Evolutionary conservation across 2,888 invertebrate species (phyloP).

Genomic region (Brenthis ino): DNA sequence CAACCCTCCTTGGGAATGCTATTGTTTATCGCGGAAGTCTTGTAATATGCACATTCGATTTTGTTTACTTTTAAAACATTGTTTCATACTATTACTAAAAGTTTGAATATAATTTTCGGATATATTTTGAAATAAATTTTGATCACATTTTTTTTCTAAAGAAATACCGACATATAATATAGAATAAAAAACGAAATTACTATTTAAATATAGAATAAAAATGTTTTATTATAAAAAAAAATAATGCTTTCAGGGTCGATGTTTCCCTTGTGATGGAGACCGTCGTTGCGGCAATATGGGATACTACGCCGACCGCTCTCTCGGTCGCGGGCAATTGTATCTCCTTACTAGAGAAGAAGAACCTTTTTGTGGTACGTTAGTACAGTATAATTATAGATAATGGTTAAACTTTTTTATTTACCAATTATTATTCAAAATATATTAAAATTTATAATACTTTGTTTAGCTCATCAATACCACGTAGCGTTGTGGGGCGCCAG

Average conservation of each 20-base stretch:
- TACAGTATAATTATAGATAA: background rate
- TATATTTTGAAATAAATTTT: too few relatives aligned
- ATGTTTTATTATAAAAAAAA: slow-evolving; percentile 33
- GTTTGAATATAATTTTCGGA: too few relatives aligned
- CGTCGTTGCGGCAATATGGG: slow-evolving; percentile 95
- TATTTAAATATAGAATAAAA: too few relatives aligned
- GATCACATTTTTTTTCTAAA: too few relatives aligned
- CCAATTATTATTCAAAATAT: background rate
- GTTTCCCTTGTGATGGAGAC: slow-evolving; percentile 77
- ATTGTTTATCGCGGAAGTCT: too few relatives aligned
- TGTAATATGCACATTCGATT: too few relatives aligned
- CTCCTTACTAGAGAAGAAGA: slow-evolving; percentile 94
- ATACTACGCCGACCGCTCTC: slow-evolving; percentile 93
- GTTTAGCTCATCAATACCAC: slow-evolving; percentile 92
- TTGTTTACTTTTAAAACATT: too few relatives aligned
- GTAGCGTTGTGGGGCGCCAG: slow-evolving; percentile 89
- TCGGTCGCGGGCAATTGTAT: slow-evolving; percentile 93
- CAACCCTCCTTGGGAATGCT: too few relatives aligned
- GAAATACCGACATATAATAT: too few relatives aligned
- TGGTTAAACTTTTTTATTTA: background rate
- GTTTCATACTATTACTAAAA: too few relatives aligned
- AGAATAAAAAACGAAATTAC: too few relatives aligned
- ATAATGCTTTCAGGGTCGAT: slow-evolving; percentile 63
- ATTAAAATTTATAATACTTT: background rate
- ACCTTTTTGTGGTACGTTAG: slow-evolving; percentile 90